Evolutionary conservation across 2,797 vertebrate species (phyloP).

Genomic region (Aselliscus stoliczkanus): DNA sequence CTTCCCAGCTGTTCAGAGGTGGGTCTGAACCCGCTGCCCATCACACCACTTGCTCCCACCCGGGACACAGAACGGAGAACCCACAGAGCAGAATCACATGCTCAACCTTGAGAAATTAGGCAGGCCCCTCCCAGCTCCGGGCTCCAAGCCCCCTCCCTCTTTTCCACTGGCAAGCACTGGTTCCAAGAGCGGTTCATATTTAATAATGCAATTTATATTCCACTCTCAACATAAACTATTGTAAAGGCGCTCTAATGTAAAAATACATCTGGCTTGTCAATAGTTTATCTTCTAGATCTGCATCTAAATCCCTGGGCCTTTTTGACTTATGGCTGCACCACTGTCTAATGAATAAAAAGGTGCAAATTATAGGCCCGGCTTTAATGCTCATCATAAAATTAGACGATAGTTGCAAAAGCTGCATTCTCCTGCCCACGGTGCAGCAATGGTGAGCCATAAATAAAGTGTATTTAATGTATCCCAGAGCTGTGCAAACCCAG

Average conservation of each 20-base stretch:
- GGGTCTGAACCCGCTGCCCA: accelerated
- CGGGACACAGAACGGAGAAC: background rate
- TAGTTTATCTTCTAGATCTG: constrained; percentile 91
- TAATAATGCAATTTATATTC: constrained; percentile 90
- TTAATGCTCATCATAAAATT: constrained; percentile 96
- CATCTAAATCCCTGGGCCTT: constrained; percentile 87
- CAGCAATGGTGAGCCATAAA: constrained; percentile 87
- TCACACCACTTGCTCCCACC: background rate
- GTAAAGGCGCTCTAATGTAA: constrained; percentile 90
- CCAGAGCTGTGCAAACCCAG: constrained; percentile 81
- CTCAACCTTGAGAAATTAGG: constrained; percentile 73
- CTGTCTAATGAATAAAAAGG: constrained; percentile 91
- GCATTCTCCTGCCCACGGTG: constrained; percentile 87
- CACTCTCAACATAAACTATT: constrained; percentile 88
- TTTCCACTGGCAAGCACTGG: constrained; percentile 59
- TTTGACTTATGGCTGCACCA: constrained; percentile 91
- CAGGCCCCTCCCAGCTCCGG: background rate
- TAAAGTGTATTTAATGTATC: constrained; percentile 89
- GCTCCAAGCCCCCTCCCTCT: constrained; percentile 57
- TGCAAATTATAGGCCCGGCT: constrained; percentile 88
- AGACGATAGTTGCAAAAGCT: constrained; percentile 93
- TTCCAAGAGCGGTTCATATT: constrained; percentile 83
- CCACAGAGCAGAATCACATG: background rate
- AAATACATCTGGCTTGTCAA: constrained; percentile 90
- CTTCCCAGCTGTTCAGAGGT: background rate